A percentile compares a stretch with the other conserved stretches of the same genome.
phyloP scores from a whole-genome alignment of 2,888 invertebrate species.

The Macrosoma leucophasiata region DNA sequence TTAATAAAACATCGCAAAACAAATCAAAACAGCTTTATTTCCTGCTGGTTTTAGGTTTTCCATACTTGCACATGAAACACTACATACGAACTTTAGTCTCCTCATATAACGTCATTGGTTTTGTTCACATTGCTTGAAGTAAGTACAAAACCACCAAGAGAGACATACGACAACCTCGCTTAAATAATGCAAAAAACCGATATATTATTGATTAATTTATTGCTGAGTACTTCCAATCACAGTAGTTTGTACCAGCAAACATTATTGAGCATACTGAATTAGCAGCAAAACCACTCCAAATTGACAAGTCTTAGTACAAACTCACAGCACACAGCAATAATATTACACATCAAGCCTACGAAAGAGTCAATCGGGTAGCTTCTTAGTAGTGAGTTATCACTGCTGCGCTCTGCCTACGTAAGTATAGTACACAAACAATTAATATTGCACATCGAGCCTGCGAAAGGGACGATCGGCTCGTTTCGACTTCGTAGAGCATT shows the following conservation, averaged over 20 bases:
- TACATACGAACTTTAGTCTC: constrained; percentile 35
- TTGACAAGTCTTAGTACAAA: constrained; percentile 5
- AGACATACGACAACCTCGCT: constrained; percentile 2
- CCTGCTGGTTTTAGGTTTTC: constrained; percentile 61
- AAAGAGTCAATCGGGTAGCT: no score
- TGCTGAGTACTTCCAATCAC: constrained; percentile 34
- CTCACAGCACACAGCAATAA: no score
- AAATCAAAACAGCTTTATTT: constrained; percentile 75
- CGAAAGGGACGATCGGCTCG: no score
- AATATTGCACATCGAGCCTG: no score
- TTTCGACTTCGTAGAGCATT: no score
- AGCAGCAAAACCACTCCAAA: constrained; percentile 22
- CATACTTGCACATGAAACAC: constrained; percentile 55
- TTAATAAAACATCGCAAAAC: constrained; percentile 51
- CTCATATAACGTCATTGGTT: constrained; percentile 18
- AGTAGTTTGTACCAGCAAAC: constrained; percentile 34
- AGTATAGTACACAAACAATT: no score
- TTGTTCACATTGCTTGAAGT: constrained; percentile 18
- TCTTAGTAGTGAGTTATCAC: no score
- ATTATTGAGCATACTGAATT: constrained; percentile 28
- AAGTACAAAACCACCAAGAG: constrained; percentile 7
- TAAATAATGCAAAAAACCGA: constrained; percentile 27
- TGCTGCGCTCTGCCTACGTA: no score
- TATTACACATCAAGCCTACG: no score
- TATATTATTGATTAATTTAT: constrained; percentile 24